Evolutionary conservation across 2,888 invertebrate species (phyloP).

Genomic region (Rotaria socialis): DNA sequence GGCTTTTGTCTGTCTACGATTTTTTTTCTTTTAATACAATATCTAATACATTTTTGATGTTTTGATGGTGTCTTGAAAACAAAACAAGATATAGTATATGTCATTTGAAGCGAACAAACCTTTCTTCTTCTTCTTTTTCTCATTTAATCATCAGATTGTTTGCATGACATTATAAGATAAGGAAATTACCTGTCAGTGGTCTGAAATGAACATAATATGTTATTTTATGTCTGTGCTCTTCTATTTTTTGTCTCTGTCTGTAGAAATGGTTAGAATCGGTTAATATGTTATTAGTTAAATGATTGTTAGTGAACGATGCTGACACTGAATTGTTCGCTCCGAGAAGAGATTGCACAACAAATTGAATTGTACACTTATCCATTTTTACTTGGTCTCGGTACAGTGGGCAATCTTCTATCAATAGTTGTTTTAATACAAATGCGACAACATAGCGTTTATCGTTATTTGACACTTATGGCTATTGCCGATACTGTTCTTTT

Average conservation of each 20-base stretch:
- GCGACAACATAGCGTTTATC: constrained; percentile 13
- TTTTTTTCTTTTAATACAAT: neutral
- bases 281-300: neutral
- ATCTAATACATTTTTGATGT: neutral
- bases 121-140: neutral
- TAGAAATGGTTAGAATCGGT: neutral
- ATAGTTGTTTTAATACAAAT: constrained; percentile 12
- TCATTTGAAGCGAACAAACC: neutral
- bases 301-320: neutral
- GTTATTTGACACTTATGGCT: constrained; percentile 36
- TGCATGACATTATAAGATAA: neutral
- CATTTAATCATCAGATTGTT: neutral
- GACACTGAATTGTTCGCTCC: constrained; percentile 1
- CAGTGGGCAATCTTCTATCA: constrained; percentile 9
- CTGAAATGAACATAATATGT: neutral
- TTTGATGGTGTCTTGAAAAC: neutral
- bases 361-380: constrained; percentile 30
- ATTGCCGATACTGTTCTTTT: constrained; percentile 27
- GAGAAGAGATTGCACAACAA: constrained; percentile 27
- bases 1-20: neutral
- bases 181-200: neutral
- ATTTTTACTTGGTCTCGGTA: neutral
- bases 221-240: neutral
- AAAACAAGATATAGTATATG: neutral
- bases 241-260: neutral